Conservation (phyloP, 2,113 vertebrate species). For the Scartelaos histophorus region DNA sequence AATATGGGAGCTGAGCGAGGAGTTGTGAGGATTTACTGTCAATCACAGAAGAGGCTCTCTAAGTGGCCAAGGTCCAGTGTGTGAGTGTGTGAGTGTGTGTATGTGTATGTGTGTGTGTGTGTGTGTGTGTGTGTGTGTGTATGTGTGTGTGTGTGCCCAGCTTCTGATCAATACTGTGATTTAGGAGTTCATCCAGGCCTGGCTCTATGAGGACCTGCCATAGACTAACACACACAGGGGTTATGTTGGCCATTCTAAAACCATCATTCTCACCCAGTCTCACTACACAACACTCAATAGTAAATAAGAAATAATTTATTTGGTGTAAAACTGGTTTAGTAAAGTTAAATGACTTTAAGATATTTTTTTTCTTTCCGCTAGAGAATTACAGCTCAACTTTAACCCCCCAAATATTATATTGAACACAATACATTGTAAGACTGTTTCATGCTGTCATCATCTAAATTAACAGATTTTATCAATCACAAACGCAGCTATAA, state of each 20-base stretch:
- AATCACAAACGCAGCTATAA: too few relatives aligned
- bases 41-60: slow-evolving; percentile 59
- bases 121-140: background rate
- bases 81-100: slow-evolving; percentile 31
- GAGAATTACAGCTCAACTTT: background rate
- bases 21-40: slow-evolving; percentile 48
- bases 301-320: background rate
- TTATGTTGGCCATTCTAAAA: slow-evolving; percentile 26
- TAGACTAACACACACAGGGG: slow-evolving; percentile 32
- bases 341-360: too few relatives aligned
- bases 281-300: slow-evolving; percentile 24
- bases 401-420: too few relatives aligned
- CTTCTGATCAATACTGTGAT: slow-evolving; percentile 72
- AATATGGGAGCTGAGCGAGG: slow-evolving; percentile 24
- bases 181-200: slow-evolving; percentile 67
- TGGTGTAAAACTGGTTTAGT: background rate
- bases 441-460: too few relatives aligned
- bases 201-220: slow-evolving; percentile 39
- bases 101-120: slow-evolving; percentile 34
- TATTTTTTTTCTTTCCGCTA: background rate
- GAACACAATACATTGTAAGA: too few relatives aligned
- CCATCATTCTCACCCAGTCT: slow-evolving; percentile 45
- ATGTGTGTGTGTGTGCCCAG: slow-evolving; percentile 46
- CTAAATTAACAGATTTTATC: too few relatives aligned
- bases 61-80: slow-evolving; percentile 54